Conservation (phyloP, 2,888 invertebrate genomes). For the Mythimna vitellina region DNA sequence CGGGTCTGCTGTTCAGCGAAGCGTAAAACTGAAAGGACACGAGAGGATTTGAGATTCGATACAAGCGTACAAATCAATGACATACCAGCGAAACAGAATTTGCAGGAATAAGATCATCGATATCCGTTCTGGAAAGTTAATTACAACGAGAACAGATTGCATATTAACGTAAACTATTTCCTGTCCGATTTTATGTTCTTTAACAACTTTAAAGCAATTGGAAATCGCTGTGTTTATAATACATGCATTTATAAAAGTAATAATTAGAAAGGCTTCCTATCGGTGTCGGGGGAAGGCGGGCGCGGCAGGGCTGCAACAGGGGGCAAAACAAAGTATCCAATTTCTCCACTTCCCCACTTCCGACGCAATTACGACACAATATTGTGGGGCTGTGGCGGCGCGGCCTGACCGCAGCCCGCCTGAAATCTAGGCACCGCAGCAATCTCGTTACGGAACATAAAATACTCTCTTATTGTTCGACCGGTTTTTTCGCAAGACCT, state of each 20-base stretch:
- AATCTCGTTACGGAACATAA: constrained; percentile 87
- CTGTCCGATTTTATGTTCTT: constrained; percentile 44
- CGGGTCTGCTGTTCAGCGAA: constrained; percentile 76
- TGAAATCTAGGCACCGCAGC: constrained; percentile 83
- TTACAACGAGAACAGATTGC: constrained; percentile 49
- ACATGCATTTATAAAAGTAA: constrained; percentile 74
- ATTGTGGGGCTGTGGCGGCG: constrained; percentile 79
- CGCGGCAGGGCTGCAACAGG: constrained; percentile 73
- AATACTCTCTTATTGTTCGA: constrained; percentile 82
- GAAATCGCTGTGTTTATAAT: constrained; percentile 69
- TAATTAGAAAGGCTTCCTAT: constrained; percentile 86
- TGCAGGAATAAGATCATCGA: constrained; percentile 44
- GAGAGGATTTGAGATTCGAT: constrained; percentile 60
- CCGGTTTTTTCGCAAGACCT: constrained; percentile 83
- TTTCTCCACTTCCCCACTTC: constrained; percentile 88
- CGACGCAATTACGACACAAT: constrained; percentile 87
- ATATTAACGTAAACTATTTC: constrained; percentile 51
- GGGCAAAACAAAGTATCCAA: constrained; percentile 85
- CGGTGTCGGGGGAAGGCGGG: constrained; percentile 69
- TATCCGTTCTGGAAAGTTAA: constrained; percentile 55
- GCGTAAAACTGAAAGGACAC: constrained; percentile 74
- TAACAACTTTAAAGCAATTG: constrained; percentile 55
- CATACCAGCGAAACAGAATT: constrained; percentile 24
- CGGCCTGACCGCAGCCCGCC: constrained; percentile 82
- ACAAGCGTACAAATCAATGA: constrained; percentile 40